A percentile compares a stretch with the other conserved stretches of the same genome.
phyloP scores from a whole-genome alignment of 2,888 invertebrate species.

The Andrena chrysosceles region DNA sequence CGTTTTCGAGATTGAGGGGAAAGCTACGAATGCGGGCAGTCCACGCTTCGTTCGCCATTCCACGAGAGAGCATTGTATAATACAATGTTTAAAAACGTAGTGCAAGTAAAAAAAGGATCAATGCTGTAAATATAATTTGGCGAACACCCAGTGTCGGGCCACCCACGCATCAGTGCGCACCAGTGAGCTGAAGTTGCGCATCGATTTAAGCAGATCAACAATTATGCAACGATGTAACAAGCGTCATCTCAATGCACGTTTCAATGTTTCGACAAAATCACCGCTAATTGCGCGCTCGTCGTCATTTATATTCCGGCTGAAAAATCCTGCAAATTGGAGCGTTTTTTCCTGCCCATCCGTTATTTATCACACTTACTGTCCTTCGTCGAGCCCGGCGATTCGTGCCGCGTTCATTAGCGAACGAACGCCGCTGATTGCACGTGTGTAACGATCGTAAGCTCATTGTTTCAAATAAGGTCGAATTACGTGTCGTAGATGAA shows the following conservation, averaged over 20 bases:
- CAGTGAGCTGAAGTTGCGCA: neutral
- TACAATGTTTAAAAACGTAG: too few species aligned
- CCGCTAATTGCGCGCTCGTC: conserved; percentile 41
- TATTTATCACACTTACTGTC: conserved; percentile 37
- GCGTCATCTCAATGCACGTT: conserved; percentile 3
- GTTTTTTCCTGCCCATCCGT: conserved; percentile 24
- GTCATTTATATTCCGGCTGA: conserved; percentile 37
- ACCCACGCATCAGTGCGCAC: too few species aligned
- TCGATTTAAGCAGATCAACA: neutral
- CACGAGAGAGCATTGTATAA: too few species aligned
- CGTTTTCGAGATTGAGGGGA: neutral
- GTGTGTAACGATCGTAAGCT: neutral
- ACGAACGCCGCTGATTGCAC: conserved; percentile 24
- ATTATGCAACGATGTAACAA: neutral
- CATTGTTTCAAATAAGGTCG: conserved; percentile 6
- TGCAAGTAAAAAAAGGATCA: neutral
- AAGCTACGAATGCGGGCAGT: neutral
- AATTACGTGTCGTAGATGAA: neutral
- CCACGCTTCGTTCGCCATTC: too few species aligned
- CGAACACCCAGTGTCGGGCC: too few species aligned
- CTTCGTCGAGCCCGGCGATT: conserved; percentile 6
- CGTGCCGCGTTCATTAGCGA: conserved; percentile 18
- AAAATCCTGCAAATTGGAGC: conserved; percentile 16
- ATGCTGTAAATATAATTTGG: neutral
- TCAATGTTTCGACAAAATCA: conserved; percentile 32